A percentile compares a stretch with the other conserved stretches of the same genome.
phyloP scores from a whole-genome alignment of 1,140 invertebrate species.

The Eumaeus atala region DNA sequence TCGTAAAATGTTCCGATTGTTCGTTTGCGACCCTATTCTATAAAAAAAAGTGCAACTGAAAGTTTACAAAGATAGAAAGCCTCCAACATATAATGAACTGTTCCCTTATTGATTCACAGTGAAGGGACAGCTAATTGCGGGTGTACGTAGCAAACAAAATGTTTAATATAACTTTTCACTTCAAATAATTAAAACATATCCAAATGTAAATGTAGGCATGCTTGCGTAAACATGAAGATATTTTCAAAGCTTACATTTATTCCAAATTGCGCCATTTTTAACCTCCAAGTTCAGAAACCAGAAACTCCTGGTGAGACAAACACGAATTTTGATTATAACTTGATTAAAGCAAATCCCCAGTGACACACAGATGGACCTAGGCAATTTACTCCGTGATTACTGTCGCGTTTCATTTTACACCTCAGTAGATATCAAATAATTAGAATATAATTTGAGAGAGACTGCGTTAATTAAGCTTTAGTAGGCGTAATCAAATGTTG shows the following conservation, averaged over 20 bases:
- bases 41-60: no score
- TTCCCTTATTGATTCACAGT: no score
- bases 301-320: conserved; percentile 8
- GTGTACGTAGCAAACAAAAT: no score
- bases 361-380: conserved; percentile 9
- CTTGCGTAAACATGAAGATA: not conserved
- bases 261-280: not conserved
- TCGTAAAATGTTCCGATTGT: no score
- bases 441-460: conserved; percentile 5
- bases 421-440: conserved; percentile 11
- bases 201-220: no score
- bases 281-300: conserved; percentile 1
- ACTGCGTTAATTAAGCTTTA: conserved; percentile 4
- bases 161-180: no score
- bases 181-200: no score
- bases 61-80: no score
- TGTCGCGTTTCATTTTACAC: conserved; percentile 11
- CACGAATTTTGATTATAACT: conserved; percentile 10
- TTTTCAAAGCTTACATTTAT: not conserved
- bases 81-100: no score
- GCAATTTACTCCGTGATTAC: conserved; percentile 10
- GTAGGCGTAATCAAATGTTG: no score
- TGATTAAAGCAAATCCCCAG: conserved; percentile 6
- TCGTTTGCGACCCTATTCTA: no score
- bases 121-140: no score